Evolutionary conservation across 2,797 vertebrate genomes (phyloP).

Genomic region (Bradypus variegatus): DNA sequence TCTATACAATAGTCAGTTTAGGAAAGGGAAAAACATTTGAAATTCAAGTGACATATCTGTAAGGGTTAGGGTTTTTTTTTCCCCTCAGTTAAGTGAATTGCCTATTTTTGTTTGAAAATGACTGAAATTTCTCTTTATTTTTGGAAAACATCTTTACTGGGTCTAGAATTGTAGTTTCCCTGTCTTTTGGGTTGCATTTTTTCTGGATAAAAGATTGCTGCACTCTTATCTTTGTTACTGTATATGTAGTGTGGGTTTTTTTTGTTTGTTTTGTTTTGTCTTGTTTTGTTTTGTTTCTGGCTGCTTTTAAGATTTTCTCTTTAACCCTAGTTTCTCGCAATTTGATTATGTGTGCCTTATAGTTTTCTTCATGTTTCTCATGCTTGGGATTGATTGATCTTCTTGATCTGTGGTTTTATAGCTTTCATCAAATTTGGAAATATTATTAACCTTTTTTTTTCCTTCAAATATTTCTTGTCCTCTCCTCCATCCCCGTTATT

Average conservation of each 20-base stretch:
- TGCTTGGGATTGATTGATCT: background rate
- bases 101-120: background rate
- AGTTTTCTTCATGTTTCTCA: background rate
- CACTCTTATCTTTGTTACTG: background rate
- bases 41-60: background rate
- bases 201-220: background rate
- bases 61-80: background rate
- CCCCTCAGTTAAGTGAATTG: background rate
- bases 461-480: background rate
- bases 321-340: background rate
- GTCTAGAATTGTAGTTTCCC: background rate
- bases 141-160: background rate
- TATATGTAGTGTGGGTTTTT: background rate
- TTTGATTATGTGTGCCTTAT: background rate
- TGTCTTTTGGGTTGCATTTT: background rate
- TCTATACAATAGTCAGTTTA: background rate
- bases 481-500: background rate
- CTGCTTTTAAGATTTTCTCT: background rate
- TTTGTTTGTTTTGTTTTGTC: background rate
- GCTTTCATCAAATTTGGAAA: background rate
- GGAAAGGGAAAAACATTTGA: background rate
- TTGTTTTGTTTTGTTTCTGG: too few relatives aligned
- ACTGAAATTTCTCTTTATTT: background rate
- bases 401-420: background rate
- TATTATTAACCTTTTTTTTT: background rate